Evolutionary conservation across 2,888 invertebrate genomes (phyloP), one percentile per base, ranked within the genome.

Genomic region (Drosophila algonquin): DNA sequence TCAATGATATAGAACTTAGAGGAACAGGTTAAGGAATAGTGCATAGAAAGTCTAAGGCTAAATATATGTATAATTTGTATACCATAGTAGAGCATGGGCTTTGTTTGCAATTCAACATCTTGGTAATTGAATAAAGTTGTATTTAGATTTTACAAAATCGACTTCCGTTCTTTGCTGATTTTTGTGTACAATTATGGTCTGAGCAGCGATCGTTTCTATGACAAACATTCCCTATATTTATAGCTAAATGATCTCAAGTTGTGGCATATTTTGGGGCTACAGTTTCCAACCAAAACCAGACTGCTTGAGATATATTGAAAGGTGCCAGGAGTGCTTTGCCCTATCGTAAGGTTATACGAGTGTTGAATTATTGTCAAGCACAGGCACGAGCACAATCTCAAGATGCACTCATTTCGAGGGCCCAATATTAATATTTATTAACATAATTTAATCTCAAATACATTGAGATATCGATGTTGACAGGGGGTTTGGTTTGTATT

Each of bases 351-450:
- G 14, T 14, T 14, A 2, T 14, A 1, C 40, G 5, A 14, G 40
- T 14, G 5, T 40, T 12, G 14, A 14, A 14, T 40, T 40, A 40
- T 14, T 2, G 1, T 1, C 32, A 9, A 14, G 9, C 21, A 50
- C 54, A 27, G 8, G 27, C 27, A 55, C 40, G 16, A 4, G 8
- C 45, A 21, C 14, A 59, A 61, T 27, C 44, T 69, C 18, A 46
- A 61, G 61, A 72, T 52, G 63, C 47, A 61, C 69, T 62, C 9
- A 32, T 40, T 5, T 21, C 27, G 27, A 35, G 35, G 21, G 50
- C 10, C 32, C 21, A 16, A 56, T 30, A 24, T 32, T 30, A 44
- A 30, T 58, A 87, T 80, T 78, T 87, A 84, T 85, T 55, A 30
- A 18, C 51, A 44, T 59, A 45, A 63, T 79, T 62, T 18, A 63